These are phyloP conservation scores for Zosterops borbonicus DNA, from an alignment of 2,113 vertebrate species.

Conservation along the genomic window DNA sequence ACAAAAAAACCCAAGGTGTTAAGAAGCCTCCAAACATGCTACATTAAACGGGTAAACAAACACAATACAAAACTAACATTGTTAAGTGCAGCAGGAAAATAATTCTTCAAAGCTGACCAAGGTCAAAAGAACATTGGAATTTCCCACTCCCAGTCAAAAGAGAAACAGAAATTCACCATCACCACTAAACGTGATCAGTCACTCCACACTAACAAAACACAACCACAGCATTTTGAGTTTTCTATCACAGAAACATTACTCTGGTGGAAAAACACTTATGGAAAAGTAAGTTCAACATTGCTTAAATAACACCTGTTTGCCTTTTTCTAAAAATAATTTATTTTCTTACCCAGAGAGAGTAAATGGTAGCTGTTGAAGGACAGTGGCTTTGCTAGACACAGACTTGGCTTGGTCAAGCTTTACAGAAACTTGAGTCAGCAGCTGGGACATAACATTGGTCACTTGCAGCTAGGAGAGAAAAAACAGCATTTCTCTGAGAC, in stretches of 20 bases:
- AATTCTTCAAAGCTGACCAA: neutral
- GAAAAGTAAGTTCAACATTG: neutral
- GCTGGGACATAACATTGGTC: conserved; percentile 89
- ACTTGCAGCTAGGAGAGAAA: conserved; percentile 84
- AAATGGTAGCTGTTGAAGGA: conserved; percentile 87
- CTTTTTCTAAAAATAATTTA: neutral
- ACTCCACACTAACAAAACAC: neutral
- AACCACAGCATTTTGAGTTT: neutral
- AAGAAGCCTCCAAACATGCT: neutral
- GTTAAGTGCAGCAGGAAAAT: neutral
- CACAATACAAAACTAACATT: neutral
- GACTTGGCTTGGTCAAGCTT: conserved; percentile 85
- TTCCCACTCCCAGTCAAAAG: neutral
- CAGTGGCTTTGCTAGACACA: conserved; percentile 79
- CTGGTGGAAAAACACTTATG: neutral
- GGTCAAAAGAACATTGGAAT: neutral
- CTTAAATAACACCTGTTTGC: neutral
- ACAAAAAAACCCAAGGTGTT: neutral
- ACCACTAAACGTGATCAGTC: accelerated
- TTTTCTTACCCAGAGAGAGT: conserved; percentile 81
- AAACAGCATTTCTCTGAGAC: neutral
- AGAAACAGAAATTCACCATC: neutral
- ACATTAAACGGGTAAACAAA: neutral
- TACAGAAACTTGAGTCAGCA: conserved; percentile 86
- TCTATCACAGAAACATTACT: neutral